These are phyloP conservation scores for Pipistrellus kuhlii DNA, from an alignment of 2,797 vertebrate genomes.

Conservation along the genomic window DNA sequence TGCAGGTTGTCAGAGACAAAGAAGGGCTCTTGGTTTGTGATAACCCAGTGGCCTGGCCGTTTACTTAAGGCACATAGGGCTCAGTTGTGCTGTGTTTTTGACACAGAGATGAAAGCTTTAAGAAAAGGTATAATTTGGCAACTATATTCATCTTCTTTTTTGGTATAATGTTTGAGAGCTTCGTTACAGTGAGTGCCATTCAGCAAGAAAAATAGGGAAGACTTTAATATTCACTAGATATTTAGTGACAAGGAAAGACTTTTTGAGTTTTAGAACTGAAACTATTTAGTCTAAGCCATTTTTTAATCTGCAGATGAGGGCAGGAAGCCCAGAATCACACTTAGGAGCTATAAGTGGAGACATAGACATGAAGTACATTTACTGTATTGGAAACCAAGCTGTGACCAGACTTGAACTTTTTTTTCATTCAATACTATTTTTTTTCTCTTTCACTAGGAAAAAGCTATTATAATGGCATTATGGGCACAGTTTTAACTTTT, in stretches of 20 bases:
- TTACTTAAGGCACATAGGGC: not conserved
- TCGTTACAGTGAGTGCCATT: constrained; percentile 48
- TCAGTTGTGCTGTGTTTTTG: not conserved
- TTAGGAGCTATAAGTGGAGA: not conserved
- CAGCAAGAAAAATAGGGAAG: constrained; percentile 48
- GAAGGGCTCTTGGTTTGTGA: constrained; percentile 27
- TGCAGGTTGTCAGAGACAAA: constrained; percentile 53
- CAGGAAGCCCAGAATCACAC: not conserved
- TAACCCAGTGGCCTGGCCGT: constrained; percentile 51
- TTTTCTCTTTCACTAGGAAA: constrained; percentile 7
- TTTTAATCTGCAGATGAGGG: not conserved
- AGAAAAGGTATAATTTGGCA: not conserved
- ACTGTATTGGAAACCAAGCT: not conserved
- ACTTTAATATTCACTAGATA: not conserved
- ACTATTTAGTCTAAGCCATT: not conserved
- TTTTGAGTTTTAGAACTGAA: not conserved
- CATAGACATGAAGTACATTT: not conserved
- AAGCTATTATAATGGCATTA: not conserved
- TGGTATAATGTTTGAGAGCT: constrained; percentile 58
- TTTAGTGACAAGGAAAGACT: not conserved
- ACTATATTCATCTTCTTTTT: constrained; percentile 21
- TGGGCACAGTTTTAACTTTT: constrained; percentile 13
- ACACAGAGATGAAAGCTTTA: not conserved
- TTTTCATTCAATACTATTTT: not conserved
- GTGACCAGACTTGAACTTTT: not conserved